Base-by-base conservation (phyloP, 2,888 invertebrate species). In the Xanthia togata region DNA sequence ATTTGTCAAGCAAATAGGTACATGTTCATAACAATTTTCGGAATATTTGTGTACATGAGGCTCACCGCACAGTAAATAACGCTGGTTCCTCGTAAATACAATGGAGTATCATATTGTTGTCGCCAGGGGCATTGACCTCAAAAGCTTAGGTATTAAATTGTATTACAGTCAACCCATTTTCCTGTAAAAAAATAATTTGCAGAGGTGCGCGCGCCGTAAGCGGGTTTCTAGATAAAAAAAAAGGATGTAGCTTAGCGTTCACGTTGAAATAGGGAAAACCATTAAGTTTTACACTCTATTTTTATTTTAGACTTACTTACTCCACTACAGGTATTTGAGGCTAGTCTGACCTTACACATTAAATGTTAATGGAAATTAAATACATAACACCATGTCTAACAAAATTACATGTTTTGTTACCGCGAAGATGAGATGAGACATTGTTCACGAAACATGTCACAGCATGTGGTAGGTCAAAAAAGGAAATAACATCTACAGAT, bases 1-100 rank as follows among this genome's bases (percentile, higher is more conserved):
- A 60, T 67, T 79, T 64, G n/a, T n/a, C 12, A 20, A 57, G 11
- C n/a, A 65, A 80, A 63, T 73, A n/a, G 41, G 35, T 38, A 26
- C 17, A 47, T 50, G 26, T 68, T 53, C 41, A 60, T 59, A 70
- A 62, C 50, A 57, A 70, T 60, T 75, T 47, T 59, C 23, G 9
- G 12, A 64, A 68, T 12, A 50, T 80, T 55, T 55, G 31, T 67
- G 74, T 81, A 63, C 53, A 41, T 20, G 55, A n/a, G 23, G 44
- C 35, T 57, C 47, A 50, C n/a, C 8, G 12, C 26, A 31, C 31
- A 50, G 47, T 70, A 65, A 69, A 76, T 55, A 65, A 57, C 1
- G n/a, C 9, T 53, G 23, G 38, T 70, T 55, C 41, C n/a, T 69
- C 31, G 38, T 60, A 31, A 31, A 47, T 6, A 67, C 35, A 74